Evolutionary conservation across 2,888 invertebrate species (phyloP), one percentile per base, ranked within the genome.

Genomic region (Acrobeloides nanus): DNA sequence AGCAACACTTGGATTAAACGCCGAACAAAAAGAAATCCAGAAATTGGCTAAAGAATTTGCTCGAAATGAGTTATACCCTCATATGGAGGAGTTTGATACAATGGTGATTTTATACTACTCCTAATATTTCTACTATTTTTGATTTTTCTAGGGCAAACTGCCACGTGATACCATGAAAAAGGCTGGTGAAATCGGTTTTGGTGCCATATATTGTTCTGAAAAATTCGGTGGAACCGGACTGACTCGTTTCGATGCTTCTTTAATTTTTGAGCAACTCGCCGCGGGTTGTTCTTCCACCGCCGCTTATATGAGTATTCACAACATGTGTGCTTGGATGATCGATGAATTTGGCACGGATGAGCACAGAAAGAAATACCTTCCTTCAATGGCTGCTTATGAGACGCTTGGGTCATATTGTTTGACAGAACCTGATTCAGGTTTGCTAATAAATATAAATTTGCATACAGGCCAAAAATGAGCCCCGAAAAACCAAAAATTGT

Each of bases 261-360:
- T 81, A 10, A 78, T 70, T 17, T 81, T 81, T 68, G 81, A 81
- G 72, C 79, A 81, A n/a, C 62, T 81, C 20, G 73, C 80, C 1
- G 75, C 75, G 46, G 81, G 81, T 12, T 80, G 80, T 73, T 76
- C 77, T 31, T 78, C 79, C 32, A 81, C 81, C 3, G 79, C 80
- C 12, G 81, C 81, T 12, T 81, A 79, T 60, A 76, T 81, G 46
- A 78, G 76, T 55, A 81, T 81, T 59, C 81, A 81, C 68, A 81
- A 81, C 78, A 80, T 67, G 65, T 63, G 26, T 27, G 10, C 77
- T 1, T 80, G 80, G 80, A 81, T 81, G 80, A 75, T 81, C 44
- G 80, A 80, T 64, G 68, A 74, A n/a, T 81, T 76, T 72, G 81
- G 78, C 12, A 75, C 65, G 54, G 72, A 75, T 15, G 72, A 75